These are phyloP conservation scores for Musca vetustissima DNA, from an alignment of 1,140 invertebrate genomes.

Conservation along the genomic window DNA sequence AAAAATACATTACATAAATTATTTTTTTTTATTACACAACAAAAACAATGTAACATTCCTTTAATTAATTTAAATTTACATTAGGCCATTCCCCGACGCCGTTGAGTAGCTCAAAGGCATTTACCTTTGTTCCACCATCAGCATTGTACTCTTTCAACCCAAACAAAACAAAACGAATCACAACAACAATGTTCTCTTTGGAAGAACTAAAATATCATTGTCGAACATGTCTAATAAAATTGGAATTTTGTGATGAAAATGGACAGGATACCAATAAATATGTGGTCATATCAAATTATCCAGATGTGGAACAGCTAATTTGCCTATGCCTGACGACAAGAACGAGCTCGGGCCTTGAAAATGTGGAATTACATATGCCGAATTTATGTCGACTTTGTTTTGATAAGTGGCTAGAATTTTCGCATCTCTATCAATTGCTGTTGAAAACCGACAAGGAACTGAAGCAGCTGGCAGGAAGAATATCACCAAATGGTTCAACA, in stretches of 20 bases:
- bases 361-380: background rate
- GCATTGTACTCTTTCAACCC: too few relatives aligned
- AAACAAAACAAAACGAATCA: too few relatives aligned
- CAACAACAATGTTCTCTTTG: background rate
- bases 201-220: background rate
- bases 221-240: constrained; percentile 8
- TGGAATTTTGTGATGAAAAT: background rate
- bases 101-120: too few relatives aligned
- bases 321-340: background rate
- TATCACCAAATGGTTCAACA: too few relatives aligned
- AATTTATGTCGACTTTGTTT: background rate
- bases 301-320: background rate
- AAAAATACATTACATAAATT: too few relatives aligned
- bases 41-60: too few relatives aligned
- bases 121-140: too few relatives aligned
- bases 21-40: too few relatives aligned
- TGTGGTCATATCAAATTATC: background rate
- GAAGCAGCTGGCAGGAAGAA: background rate
- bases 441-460: background rate
- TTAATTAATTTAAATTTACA: too few relatives aligned
- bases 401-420: constrained; percentile 1
- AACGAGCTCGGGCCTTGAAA: background rate
- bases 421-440: background rate
- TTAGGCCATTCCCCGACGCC: too few relatives aligned
- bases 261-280: background rate